phyloP scores from a whole-genome alignment of 2,797 vertebrate genomes.

The Lates japonicus region DNA sequence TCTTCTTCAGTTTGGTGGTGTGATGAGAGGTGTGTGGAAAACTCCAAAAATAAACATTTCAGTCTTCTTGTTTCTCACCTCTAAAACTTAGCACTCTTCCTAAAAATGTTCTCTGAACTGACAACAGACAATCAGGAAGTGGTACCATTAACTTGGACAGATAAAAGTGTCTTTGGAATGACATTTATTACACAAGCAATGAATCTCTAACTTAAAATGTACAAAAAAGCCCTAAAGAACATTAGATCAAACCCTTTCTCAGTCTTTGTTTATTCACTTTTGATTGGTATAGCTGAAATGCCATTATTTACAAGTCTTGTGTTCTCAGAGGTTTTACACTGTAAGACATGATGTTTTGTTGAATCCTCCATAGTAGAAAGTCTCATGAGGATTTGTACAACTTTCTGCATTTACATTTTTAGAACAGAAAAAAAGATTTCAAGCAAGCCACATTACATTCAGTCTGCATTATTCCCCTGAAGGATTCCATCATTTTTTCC shows the following conservation, averaged over 20 bases:
- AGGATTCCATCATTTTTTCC: neutral
- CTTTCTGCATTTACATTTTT: conserved; percentile 9
- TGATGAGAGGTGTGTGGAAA: conserved; percentile 12
- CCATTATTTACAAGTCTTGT: neutral
- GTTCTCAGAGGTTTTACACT: conserved; percentile 10
- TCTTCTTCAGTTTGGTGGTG: neutral
- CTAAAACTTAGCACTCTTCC: neutral
- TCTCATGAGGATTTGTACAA: conserved; percentile 1
- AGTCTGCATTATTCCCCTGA: conserved; percentile 4
- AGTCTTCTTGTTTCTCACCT: conserved; percentile 2
- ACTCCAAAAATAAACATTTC: conserved; percentile 6
- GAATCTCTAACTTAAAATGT: conserved; percentile 43
- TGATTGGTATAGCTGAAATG: conserved; percentile 15
- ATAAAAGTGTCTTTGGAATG: conserved; percentile 47
- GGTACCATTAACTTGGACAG: neutral
- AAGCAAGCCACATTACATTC: conserved; percentile 25
- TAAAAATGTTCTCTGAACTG: neutral
- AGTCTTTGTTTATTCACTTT: conserved; percentile 15
- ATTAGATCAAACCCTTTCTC: conserved; percentile 15
- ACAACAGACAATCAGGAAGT: neutral
- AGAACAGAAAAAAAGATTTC: neutral
- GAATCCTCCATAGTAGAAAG: conserved; percentile 3
- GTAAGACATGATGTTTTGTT: neutral
- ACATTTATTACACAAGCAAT: conserved; percentile 68
- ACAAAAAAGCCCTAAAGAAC: conserved; percentile 47